Base-by-base conservation (phyloP, 2,797 vertebrate species). In the Falco biarmicus region DNA sequence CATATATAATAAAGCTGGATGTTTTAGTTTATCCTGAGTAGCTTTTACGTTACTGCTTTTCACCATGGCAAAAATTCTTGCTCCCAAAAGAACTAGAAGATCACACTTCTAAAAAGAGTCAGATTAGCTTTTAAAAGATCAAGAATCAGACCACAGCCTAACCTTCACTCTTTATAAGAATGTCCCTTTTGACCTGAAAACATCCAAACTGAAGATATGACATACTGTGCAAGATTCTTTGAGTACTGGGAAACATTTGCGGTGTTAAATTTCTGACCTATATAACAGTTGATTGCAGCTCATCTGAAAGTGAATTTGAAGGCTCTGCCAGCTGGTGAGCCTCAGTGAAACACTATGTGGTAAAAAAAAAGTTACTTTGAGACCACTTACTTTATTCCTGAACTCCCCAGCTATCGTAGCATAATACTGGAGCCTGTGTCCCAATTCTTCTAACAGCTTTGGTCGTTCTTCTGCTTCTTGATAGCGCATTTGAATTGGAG, bases 381-480 rank as follows among this genome's bases (percentile, higher is more conserved):
- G 50, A 88, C 17, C 78, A 94, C 94, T 93, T 91, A 98, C 98
- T 78, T 98, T 95, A 70, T 95, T 97, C 77, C 97, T 98, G 95
- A 98, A 98, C 94, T 98, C 98, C 11, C 97, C 98, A 47, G 97
- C 97, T 90, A 98, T 97, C 77, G 97, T 97, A 91, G 95, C 95
- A 68, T 98, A 99, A 80, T 98, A 98, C 82, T 98, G 98, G 28
- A 98, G 97, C 68, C 97, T 98, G 86, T 97, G 95, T 41, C 97
- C 97, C 66, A 99, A 61, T 88, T 98, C 97, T 53, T 98, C 98
- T 31, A 99, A 97, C 20, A 97, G 50, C 86, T 90, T 98, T 20
- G 98, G 98, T 41, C 98, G 98, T 32, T 98, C 97, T 68, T 98
- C 98, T 54, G 98, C 98, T 95, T 99, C 98, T 65, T 98, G 98